Base-by-base conservation (phyloP, 53 echinoderm and acorn worm genomes). In the Holothuria leucospilota region DNA sequence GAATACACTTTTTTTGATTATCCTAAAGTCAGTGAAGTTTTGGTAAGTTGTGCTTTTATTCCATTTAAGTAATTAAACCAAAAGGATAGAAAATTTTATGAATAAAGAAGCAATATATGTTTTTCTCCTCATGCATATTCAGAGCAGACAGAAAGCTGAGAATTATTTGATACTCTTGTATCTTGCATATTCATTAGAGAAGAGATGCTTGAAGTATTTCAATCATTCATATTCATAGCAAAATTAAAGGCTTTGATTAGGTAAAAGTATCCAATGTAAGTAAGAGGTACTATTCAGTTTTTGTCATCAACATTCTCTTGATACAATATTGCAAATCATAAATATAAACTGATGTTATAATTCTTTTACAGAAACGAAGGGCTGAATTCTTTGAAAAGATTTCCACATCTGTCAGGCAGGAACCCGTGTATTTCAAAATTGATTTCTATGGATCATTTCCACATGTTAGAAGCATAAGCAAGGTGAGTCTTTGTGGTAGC, bases 371-470 rank as follows among this genome's bases (percentile, higher is more conserved):
- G 99, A 86, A 90, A 87, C 90, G 88, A 34, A 93, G 95, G 90
- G 99, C 99, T 29, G 78, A 92, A 60, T 94, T 99, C 86, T 99
- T 85, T 80, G 94, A 95, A 78, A 91, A 99, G 78, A 95, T 99
- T 26, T 86, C 68, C 77, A 70, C 77, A 89, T 77, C 89, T 85
- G 23, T 86, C 73, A 59, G 99, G 24, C 90, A 92, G 77, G 87
- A 88, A 0, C 93, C 92, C 12, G 88, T 88, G 23, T 99, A 92
- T 92, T 99, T 93, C 90, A 86, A 92, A 39, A 78, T 95, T 46
- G 82, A 72, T 34, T 99, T 99, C 92, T 99, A 90, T 60, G 99
- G 99, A 11, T 51, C 65, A 20, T 99, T 95, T 73, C 94, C 95
- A 34, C 90, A 88, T 59, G 53, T 94, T 63, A 89, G 90, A 67